phyloP scores from a whole-genome alignment of 2,797 vertebrate genomes.

The Hydrophis major region DNA sequence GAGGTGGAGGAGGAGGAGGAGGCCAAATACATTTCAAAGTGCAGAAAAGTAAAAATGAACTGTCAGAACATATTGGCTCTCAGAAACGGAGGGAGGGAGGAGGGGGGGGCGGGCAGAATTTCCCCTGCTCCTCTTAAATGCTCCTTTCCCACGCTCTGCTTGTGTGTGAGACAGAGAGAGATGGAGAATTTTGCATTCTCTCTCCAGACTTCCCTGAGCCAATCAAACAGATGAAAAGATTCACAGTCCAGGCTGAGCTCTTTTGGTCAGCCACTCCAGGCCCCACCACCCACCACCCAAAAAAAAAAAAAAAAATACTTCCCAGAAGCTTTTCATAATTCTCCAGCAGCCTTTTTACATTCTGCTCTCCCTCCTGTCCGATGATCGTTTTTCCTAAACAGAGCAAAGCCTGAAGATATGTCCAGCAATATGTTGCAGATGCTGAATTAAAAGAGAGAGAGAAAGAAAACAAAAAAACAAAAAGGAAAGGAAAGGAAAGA shows the following conservation, averaged over 20 bases:
- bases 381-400: neutral
- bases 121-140: neutral
- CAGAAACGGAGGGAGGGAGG: neutral
- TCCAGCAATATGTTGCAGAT: neutral
- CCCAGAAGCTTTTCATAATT: neutral
- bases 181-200: slow-evolving; percentile 23
- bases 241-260: slow-evolving; percentile 32
- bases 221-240: slow-evolving; percentile 19
- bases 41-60: slow-evolving; percentile 35
- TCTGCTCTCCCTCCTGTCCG: neutral
- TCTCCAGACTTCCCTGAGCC: slow-evolving; percentile 21
- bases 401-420: neutral
- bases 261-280: neutral
- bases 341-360: neutral
- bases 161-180: too few relatives aligned
- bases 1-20: neutral
- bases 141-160: neutral
- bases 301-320: neutral
- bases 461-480: neutral
- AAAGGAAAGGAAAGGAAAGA: too few relatives aligned
- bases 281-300: fast-evolving
- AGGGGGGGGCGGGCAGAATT: neutral
- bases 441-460: neutral
- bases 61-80: slow-evolving; percentile 39
- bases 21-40: slow-evolving; percentile 23